Conservation (phyloP, 1,140 invertebrate genomes). For the Drosophila pallidifrons region DNA sequence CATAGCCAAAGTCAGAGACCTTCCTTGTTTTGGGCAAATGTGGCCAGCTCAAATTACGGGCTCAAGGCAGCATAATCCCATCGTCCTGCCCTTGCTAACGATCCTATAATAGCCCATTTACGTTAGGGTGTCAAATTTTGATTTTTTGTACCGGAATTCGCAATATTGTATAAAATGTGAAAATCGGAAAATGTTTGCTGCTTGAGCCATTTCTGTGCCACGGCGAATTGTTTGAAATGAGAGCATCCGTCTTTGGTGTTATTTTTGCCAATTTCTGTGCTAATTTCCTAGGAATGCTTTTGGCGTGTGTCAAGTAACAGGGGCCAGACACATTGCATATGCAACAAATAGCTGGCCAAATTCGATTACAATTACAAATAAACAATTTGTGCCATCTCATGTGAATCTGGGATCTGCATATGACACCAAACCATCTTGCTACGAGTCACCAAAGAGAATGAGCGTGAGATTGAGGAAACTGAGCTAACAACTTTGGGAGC, state of each 20-base stretch:
- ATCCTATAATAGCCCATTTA: conserved; percentile 47
- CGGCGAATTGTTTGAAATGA: conserved; percentile 74
- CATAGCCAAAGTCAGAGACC: conserved; percentile 59
- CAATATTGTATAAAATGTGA: conserved; percentile 76
- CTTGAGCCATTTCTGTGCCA: conserved; percentile 41
- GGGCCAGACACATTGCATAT: conserved; percentile 8
- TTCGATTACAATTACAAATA: conserved; percentile 41
- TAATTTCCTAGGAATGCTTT: conserved; percentile 40
- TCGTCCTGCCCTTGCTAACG: conserved; percentile 53
- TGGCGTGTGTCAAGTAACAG: conserved; percentile 68
- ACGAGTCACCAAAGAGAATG: neutral
- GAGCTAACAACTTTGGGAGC: conserved; percentile 43
- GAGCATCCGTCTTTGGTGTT: conserved; percentile 59
- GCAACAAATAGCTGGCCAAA: conserved; percentile 24
- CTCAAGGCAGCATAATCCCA: conserved; percentile 36
- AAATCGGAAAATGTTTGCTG: conserved; percentile 36
- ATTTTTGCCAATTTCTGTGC: conserved; percentile 24
- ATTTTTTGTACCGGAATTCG: conserved; percentile 58
- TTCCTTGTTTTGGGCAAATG: conserved; percentile 40
- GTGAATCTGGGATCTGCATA: conserved; percentile 32
- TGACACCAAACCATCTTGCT: conserved; percentile 52
- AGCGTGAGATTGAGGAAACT: conserved; percentile 10
- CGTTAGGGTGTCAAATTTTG: conserved; percentile 65
- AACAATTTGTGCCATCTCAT: neutral
- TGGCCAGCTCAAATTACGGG: conserved; percentile 64